A percentile compares a stretch with the other conserved stretches of the same genome.
phyloP scores from a whole-genome alignment of 2,113 vertebrate genomes.

The Todiramphus saurophagus region DNA sequence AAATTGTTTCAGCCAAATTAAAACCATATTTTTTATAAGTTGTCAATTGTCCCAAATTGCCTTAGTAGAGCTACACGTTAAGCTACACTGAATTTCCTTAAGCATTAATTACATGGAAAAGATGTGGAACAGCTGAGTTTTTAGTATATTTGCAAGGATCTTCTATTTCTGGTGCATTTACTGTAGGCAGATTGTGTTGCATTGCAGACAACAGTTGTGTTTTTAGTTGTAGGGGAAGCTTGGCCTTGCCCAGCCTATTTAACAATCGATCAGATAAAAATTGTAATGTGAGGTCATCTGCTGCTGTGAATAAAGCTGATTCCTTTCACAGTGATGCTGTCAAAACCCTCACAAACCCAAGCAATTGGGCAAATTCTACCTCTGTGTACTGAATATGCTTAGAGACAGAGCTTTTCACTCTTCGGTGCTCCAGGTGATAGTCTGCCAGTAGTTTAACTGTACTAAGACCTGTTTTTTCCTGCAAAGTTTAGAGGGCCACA shows the following conservation, averaged over 20 bases:
- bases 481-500: background rate
- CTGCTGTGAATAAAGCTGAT: background rate
- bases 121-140: background rate
- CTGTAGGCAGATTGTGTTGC: background rate
- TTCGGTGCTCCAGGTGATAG: background rate
- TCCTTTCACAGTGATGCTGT: background rate
- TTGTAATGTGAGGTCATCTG: background rate
- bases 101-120: background rate
- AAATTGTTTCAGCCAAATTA: background rate
- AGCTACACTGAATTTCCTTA: background rate
- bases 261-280: background rate
- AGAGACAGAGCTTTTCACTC: background rate
- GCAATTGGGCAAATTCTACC: background rate
- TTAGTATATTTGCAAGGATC: background rate
- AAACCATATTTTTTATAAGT: background rate
- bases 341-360: background rate
- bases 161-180: background rate
- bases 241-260: background rate
- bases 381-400: fast-evolving
- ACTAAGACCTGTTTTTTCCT: background rate
- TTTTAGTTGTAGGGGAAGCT: background rate
- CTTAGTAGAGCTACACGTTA: background rate
- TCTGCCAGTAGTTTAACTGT: background rate
- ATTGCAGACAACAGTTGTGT: background rate
- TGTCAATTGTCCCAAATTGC: background rate